These are phyloP conservation scores for Ursus arctos DNA, from an alignment of 2,113 vertebrate species.

Conservation along the genomic window DNA sequence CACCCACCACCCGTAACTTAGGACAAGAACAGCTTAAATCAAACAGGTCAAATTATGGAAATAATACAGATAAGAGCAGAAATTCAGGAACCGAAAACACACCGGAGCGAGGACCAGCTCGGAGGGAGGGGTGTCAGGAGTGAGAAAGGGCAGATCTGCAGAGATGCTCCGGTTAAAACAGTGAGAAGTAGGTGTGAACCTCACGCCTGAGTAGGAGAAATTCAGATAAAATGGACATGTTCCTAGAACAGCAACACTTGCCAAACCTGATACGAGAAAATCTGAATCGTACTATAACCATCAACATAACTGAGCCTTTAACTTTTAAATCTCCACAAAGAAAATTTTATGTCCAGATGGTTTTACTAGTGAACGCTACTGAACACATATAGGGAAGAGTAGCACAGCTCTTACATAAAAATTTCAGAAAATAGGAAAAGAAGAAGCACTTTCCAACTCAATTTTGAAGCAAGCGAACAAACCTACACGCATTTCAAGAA, in stretches of 20 bases:
- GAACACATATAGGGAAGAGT: neutral
- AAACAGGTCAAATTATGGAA: neutral
- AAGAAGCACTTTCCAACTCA: neutral
- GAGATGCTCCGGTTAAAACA: neutral
- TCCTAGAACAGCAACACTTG: neutral
- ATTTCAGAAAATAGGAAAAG: neutral
- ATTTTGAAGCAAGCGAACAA: neutral
- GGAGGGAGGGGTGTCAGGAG: neutral
- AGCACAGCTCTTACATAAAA: neutral
- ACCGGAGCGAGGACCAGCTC: fast-evolving
- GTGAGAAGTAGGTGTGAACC: neutral
- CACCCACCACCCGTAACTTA: neutral
- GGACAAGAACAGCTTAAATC: neutral
- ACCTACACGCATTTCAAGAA: neutral
- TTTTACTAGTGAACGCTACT: neutral
- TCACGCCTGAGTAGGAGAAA: neutral
- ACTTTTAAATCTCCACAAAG: neutral
- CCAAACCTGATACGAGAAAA: neutral
- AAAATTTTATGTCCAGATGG: neutral
- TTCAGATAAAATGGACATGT: neutral
- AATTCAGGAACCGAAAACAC: neutral
- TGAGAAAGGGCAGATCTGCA: fast-evolving
- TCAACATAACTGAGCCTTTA: neutral
- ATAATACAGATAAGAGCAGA: neutral
- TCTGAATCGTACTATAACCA: neutral